Conservation (phyloP, 2,888 invertebrate genomes). For the Liopterus haemorrhoidalis region DNA sequence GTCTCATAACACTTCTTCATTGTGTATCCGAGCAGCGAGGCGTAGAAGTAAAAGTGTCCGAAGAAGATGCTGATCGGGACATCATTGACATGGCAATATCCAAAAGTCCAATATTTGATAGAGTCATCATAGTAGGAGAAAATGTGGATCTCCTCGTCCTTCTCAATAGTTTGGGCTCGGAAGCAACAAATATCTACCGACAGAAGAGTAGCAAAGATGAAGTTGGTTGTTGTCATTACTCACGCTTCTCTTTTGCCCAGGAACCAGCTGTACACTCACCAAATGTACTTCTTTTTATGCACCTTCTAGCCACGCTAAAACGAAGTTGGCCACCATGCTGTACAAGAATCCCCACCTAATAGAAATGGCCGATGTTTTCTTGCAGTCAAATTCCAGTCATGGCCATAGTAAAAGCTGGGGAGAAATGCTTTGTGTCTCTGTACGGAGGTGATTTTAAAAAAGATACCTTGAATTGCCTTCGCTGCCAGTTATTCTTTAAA, state of each 20-base stretch:
- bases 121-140: not conserved
- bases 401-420: conserved; percentile 5
- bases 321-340: conserved; percentile 1
- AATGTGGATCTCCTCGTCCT: no score
- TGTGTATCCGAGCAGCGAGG: conserved; percentile 1
- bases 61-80: conserved; percentile 4
- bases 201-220: not conserved
- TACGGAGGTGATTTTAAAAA: no score
- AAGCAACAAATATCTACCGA: not conserved
- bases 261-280: not conserved
- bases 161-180: conserved; percentile 4
- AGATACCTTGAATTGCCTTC: no score
- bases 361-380: no score
- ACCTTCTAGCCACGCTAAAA: not conserved
- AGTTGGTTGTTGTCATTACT: not conserved
- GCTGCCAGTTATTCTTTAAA: no score
- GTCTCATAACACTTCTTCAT: conserved; percentile 2
- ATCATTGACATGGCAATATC: conserved; percentile 1
- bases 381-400: conserved; percentile 1
- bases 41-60: conserved; percentile 1
- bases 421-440: no score
- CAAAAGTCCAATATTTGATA: not conserved
- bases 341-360: not conserved
- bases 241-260: not conserved
- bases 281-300: not conserved